Evolutionary conservation across 2,797 vertebrate species (phyloP), one percentile per base, ranked within the genome.

Genomic region (Lagocephalus sceleratus): DNA sequence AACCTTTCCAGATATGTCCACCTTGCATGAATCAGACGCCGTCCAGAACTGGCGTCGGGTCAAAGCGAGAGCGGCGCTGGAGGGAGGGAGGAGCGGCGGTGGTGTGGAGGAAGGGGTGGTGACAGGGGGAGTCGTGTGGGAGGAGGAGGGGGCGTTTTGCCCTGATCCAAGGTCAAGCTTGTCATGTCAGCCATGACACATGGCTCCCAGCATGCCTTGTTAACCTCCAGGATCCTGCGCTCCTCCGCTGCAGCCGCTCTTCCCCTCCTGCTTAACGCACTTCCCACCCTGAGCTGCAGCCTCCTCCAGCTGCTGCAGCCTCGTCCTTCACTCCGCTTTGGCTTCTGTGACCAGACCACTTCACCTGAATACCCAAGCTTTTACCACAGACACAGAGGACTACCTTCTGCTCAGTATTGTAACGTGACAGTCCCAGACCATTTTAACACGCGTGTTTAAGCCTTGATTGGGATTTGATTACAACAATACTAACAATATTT

Each of bases 181-280:
- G 79, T 83, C 74, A 79, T 88, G 87, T 89, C 87, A 87, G 75
- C 77, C 75, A 77, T 87, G 84, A 91, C 87, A 89, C 86, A 90
- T 75, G 69, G 81, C 79, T 85, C 79, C 78, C 78, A 84, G 75
- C 71, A 83, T 69, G 86, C 82, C 87, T 89, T 78, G 87, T 79
- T 81, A 79, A 76, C 79, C 76, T 71, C 74, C 54, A 60, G 58
- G 72, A 84, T 71, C 78, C 20, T 29, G 46, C 60, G 57, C 55
- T 73, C 60, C 48, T 58, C 42, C 51, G 5, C 9, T 44, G 43
- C 57, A 48, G 72, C 63, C 12, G 9, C 60, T 58, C 22, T 53
- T 40, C 17, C 43, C 20, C 22, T 51, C 44, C 68, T 43, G 57
- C 52, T 76, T 47, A 52, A 66, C 63, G 67, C 25, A 35, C 20